Base-by-base conservation (phyloP, 2,113 vertebrate genomes). In the Vanacampus margaritifer region DNA sequence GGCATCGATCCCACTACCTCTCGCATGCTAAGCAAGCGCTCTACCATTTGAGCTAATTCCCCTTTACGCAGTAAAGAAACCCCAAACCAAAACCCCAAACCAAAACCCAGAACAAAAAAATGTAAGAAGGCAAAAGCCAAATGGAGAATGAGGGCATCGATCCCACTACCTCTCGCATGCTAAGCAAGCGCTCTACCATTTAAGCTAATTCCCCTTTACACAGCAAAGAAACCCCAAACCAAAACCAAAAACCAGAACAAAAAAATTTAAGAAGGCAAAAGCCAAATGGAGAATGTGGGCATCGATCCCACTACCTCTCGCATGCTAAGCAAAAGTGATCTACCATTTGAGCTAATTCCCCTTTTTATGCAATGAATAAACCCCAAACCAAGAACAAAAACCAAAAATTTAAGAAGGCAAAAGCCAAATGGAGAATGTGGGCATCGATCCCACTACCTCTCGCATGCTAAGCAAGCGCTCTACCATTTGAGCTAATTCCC, bases 131-230 rank as follows among this genome's bases (percentile, higher is more conserved):
- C n/a, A n/a, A 37, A 39, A 39, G 37, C 11, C 37, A 39, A 10
- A 5, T 84, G 88, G 92, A 90, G 88, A 79, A 88, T 90, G 87
- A 87, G 91, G 92, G 79, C 75, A 83, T 91, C 87, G 91, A 93
- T 90, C 89, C 90, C 89, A 84, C 91, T 91, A 90, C 91, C 84
- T 89, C 75, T 84, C 91, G 88, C 90, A 90, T 87, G 79, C 88
- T 91, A 91, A 93, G 91, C 80, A 91, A 93, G 87, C 88, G 92
- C 93, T 93, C 91, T 93, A 92, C 93, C 87, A 91, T 94, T 82
- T 93, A 85, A 93, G 91, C 89, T 37, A 37, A 37, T 37, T 8
- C 36, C 36, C 36, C 36, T 37, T 37, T 37, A 8, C 4, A 5
- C 36, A 37, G 36, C 4, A 39, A 84, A 86, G 57, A 71, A 88